Conservation (phyloP, 2,888 invertebrate species). For the Abscondita cerata region DNA sequence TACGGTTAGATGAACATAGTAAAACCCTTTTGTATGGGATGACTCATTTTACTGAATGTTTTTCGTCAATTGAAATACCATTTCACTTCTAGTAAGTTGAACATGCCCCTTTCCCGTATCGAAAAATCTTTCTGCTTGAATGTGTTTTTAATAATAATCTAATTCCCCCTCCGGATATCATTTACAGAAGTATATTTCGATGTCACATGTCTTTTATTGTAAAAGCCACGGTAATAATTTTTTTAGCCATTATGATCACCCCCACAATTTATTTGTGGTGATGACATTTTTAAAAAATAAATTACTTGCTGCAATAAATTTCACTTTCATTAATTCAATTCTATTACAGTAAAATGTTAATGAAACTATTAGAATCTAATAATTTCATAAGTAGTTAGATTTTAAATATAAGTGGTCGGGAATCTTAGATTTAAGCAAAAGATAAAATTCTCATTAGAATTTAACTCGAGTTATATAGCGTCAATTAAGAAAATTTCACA, state of each 20-base stretch:
- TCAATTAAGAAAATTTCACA: constrained; percentile 15
- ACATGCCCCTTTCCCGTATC: constrained; percentile 39
- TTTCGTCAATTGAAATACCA: constrained; percentile 41
- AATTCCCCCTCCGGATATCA: constrained; percentile 51
- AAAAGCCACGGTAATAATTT: constrained; percentile 40
- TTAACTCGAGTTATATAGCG: not conserved
- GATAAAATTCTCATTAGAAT: constrained; percentile 9
- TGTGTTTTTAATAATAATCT: constrained; percentile 51
- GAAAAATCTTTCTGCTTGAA: constrained; percentile 46
- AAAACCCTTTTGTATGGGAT: constrained; percentile 33
- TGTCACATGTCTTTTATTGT: constrained; percentile 56
- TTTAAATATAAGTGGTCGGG: not conserved
- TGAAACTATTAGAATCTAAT: no score
- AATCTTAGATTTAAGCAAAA: constrained; percentile 9
- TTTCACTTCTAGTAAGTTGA: constrained; percentile 6
- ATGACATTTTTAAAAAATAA: constrained; percentile 18
- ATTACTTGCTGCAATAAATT: not conserved
- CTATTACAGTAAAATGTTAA: no score
- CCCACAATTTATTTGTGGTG: constrained; percentile 28
- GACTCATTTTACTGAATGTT: constrained; percentile 41
- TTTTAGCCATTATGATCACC: constrained; percentile 37
- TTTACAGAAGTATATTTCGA: constrained; percentile 56
- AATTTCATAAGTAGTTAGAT: no score
- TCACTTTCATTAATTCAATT: not conserved
- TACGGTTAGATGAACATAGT: constrained; percentile 5